Conservation (phyloP, 2,113 vertebrate species). For the Ondatra zibethicus region DNA sequence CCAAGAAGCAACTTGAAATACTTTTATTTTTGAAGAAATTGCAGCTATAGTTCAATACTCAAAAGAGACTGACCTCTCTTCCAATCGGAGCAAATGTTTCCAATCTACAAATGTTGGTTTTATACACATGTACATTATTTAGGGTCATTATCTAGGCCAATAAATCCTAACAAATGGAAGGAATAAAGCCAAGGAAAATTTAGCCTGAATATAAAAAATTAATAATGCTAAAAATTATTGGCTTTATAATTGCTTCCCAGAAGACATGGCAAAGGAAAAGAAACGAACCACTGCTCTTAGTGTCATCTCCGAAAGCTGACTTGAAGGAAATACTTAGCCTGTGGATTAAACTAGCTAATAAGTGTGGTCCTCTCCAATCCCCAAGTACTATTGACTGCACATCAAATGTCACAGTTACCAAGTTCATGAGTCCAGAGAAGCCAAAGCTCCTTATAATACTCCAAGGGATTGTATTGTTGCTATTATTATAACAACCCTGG, state of each 20-base stretch:
- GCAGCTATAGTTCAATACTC: background rate
- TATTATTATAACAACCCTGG: slow-evolving; percentile 53
- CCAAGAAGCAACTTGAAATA: slow-evolving; percentile 11
- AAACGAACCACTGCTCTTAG: slow-evolving; percentile 46
- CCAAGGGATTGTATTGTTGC: slow-evolving; percentile 41
- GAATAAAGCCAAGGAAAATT: slow-evolving; percentile 80
- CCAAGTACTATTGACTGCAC: slow-evolving; percentile 25
- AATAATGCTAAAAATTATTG: slow-evolving; percentile 81
- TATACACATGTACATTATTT: slow-evolving; percentile 41
- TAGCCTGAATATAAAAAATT: slow-evolving; percentile 81
- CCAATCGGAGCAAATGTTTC: slow-evolving; percentile 40
- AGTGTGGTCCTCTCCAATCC: slow-evolving; percentile 30
- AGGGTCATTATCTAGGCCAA: slow-evolving; percentile 66
- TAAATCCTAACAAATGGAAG: slow-evolving; percentile 62
- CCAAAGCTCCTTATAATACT: slow-evolving; percentile 39
- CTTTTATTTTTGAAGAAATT: slow-evolving; percentile 30
- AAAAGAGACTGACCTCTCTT: background rate
- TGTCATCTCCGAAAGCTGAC: slow-evolving; percentile 78
- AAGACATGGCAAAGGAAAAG: slow-evolving; percentile 71
- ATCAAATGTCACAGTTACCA: slow-evolving; percentile 17
- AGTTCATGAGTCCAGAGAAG: slow-evolving; percentile 47
- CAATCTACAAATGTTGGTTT: slow-evolving; percentile 59
- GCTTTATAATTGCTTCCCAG: slow-evolving; percentile 84
- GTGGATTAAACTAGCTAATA: slow-evolving; percentile 47
- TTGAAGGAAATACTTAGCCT: slow-evolving; percentile 51